These are phyloP conservation scores for Glaucidium brasilianum DNA, from an alignment of 2,113 vertebrate genomes.

Conservation along the genomic window DNA sequence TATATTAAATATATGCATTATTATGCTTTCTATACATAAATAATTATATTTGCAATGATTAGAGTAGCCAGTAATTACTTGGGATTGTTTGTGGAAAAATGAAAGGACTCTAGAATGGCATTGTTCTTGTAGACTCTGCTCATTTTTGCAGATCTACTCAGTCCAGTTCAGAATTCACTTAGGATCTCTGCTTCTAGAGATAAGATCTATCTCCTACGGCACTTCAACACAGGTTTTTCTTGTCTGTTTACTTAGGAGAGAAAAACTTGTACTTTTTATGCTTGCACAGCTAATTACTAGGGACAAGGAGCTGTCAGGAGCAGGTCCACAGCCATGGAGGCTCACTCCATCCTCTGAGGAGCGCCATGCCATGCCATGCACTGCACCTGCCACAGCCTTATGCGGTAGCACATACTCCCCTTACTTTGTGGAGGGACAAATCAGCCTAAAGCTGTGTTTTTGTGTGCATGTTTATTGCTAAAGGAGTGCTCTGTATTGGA, in stretches of 20 bases:
- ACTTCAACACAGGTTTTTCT: neutral
- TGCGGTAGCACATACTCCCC: neutral
- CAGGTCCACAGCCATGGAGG: neutral
- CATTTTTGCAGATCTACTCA: neutral
- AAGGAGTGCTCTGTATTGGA: neutral
- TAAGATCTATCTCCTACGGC: neutral
- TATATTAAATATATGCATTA: too few relatives aligned
- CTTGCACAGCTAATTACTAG: neutral
- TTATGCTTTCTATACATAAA: neutral
- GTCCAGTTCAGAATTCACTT: neutral
- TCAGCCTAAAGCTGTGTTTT: neutral
- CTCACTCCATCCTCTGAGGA: neutral
- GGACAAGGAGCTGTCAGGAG: neutral
- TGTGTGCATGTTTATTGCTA: neutral
- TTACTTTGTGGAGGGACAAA: neutral
- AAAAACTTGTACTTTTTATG: neutral
- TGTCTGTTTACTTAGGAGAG: neutral
- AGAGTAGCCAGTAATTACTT: neutral
- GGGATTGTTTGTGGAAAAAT: neutral
- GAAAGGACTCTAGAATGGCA: neutral
- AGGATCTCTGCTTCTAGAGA: neutral
- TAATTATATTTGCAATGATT: neutral
- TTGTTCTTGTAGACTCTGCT: neutral
- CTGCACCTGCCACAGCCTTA: fast-evolving
- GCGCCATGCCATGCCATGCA: fast-evolving